phyloP scores from a whole-genome alignment of 2,113 vertebrate genomes.

The Podarcis raffonei region DNA sequence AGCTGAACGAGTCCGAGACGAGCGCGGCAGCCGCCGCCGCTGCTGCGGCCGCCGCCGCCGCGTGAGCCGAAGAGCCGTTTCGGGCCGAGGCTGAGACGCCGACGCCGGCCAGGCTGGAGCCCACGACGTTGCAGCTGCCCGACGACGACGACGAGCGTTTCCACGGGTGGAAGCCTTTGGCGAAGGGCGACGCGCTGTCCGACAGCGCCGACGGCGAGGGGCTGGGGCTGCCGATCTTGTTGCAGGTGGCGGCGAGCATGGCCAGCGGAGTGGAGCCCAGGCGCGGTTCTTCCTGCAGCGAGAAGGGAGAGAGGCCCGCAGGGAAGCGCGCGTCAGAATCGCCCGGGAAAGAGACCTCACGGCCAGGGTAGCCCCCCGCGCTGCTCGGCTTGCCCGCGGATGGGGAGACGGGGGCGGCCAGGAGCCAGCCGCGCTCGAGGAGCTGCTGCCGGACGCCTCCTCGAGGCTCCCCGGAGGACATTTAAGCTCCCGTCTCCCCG shows the following conservation, averaged over 20 bases:
- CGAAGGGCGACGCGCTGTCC: slow-evolving; percentile 91
- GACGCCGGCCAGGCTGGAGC: slow-evolving; percentile 85
- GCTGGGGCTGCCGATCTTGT: slow-evolving; percentile 97
- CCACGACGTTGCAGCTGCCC: slow-evolving; percentile 90
- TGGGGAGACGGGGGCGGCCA: neutral
- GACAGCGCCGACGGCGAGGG: slow-evolving; percentile 92
- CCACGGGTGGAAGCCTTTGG: slow-evolving; percentile 97
- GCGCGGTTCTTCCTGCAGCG: slow-evolving; percentile 94
- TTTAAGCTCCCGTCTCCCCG: neutral
- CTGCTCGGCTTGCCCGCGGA: no score
- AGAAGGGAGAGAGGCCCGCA: slow-evolving; percentile 56
- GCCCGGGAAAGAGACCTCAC: slow-evolving; percentile 20
- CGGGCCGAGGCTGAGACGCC: slow-evolving; percentile 83
- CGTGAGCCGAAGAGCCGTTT: slow-evolving; percentile 77
- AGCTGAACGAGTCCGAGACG: slow-evolving; percentile 88
- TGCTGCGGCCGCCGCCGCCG: slow-evolving; percentile 81
- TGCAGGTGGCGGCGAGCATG: slow-evolving; percentile 98
- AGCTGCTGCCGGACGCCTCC: slow-evolving; percentile 4
- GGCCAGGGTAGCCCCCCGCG: no score
- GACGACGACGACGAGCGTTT: slow-evolving; percentile 81
- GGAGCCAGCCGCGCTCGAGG: neutral
- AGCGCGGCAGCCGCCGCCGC: slow-evolving; percentile 86
- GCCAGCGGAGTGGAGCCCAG: slow-evolving; percentile 97
- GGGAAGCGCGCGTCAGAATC: slow-evolving; percentile 52
- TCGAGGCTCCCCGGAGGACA: neutral